Evolutionary conservation across 2,113 vertebrate species (phyloP), one percentile per base, ranked within the genome.

Genomic region (Podiceps cristatus): DNA sequence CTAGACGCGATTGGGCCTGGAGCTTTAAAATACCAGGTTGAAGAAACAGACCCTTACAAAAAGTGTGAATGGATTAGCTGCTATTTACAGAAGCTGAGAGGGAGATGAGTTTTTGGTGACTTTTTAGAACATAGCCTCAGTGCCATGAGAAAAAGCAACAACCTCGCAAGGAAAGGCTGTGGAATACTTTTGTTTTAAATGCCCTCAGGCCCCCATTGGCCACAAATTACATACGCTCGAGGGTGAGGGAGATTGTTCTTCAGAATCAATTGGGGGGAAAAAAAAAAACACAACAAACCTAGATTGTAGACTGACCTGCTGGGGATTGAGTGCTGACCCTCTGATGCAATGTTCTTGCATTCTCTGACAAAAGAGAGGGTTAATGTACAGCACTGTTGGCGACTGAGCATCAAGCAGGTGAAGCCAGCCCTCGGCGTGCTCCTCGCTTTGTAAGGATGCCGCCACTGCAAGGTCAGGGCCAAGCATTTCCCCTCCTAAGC

Each of bases 81-180:
- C 44, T 79, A 6, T 90, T 93, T 83, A 66, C 35, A 84, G 37
- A 79, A 95, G 71, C 79, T 66, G 42, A 69, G 69, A 73, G n/a
- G 53, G 28, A 92, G 45, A 28, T 45, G 71, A 85, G 23, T 1
- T 71, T 88, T 60, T 35, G 27, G 31, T 92, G 86, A 73, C 66
- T 58, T 90, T 79, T 88, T 69, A 66, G 67, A 93, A 86, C 63
- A 95, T 35, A 66, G 73, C 73, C 71, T n/a, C 33, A 45, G 49
- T 66, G 71, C 55, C 67, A 25, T 37, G n/a, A 67, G 90, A 88
- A 80, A 80, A 92, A 92, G 81, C 23, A 91, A 42, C 27, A 86
- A 33, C 29, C 29, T 53, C 86, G 29, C 67, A 90, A 29, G 67
- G 37, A 86, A 90, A 64, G 29, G 7, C 49, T 44, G 35, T 47